Base-by-base conservation (phyloP, 2,888 invertebrate genomes). In the Portevinia maculata region DNA sequence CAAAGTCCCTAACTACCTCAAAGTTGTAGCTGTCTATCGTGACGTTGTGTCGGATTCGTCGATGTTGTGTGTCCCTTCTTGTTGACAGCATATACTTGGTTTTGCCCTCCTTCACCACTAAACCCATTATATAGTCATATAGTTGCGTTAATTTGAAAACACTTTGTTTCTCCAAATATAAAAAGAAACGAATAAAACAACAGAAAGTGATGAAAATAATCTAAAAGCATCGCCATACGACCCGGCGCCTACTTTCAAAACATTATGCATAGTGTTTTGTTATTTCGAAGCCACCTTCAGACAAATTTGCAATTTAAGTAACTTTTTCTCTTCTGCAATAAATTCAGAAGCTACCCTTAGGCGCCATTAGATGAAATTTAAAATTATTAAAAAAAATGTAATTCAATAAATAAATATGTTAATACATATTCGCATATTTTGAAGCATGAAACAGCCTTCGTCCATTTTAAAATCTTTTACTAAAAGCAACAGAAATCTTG, bases 301-400 rank as follows among this genome's bases (percentile, higher is more conserved):
- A n/a, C 62, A 48, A 48, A 48, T 57, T 69, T 69, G 67, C 46
- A 48, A 37, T 48, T 57, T 15, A 24, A 55, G 24, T 11, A 59
- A n/a, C 19, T 7, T 44, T 44, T 15, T 9, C 19, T 2, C 34
- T 34, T 34, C 7, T 2, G 11, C 7, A 4, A 34, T 34, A 5
- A 32, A 11, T 15, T 11, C 30, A 15, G 11, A 5, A 64, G 17
- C 17, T 17, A 5, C 37, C 53, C n/a, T 48, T 34, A 13, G 69
- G 57, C 69, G 57, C 69, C 69, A 34, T 37, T 57, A 37, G 48
- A 57, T 57, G 28, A 57, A 48, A 57, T 69, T 48, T 19, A 57
- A 57, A 69, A 32, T 37, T 11, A 67, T 55, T 55, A 32, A n/a
- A n/a, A n/a, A n/a, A n/a, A n/a, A n/a, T n/a, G n/a, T n/a, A n/a